Conservation (phyloP, 1,140 invertebrate species). For the Agraylea sexmaculata region DNA sequence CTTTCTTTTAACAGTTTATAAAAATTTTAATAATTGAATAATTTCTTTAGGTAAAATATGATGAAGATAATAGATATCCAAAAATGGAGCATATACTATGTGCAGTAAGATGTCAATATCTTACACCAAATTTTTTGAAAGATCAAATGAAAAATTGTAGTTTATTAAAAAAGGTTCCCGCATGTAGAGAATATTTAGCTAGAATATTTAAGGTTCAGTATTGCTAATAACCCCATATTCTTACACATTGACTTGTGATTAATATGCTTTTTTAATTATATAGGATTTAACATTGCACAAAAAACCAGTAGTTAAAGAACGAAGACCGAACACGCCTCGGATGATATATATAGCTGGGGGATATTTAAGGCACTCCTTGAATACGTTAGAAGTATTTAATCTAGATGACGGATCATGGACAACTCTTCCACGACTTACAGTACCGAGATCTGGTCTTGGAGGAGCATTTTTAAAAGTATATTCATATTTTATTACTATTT, state of each 20-base stretch:
- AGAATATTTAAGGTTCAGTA: constrained; percentile 66
- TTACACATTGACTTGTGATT: neutral
- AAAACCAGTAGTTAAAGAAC: constrained; percentile 64
- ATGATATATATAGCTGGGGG: constrained; percentile 87
- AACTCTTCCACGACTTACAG: constrained; percentile 61
- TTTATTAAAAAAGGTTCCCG: constrained; percentile 73
- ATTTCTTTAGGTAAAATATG: constrained; percentile 50
- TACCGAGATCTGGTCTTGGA: constrained; percentile 75
- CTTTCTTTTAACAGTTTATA: neutral
- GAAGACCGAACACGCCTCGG: constrained; percentile 71
- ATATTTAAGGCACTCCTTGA: constrained; percentile 73
- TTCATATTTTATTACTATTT: constrained; percentile 1
- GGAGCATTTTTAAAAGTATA: constrained; percentile 70
- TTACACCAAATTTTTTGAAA: constrained; percentile 79
- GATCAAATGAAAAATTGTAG: constrained; percentile 87
- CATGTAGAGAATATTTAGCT: constrained; percentile 79
- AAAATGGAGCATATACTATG: constrained; percentile 80
- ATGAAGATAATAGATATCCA: constrained; percentile 67
- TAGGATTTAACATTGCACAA: constrained; percentile 74
- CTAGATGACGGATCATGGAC: constrained; percentile 75
- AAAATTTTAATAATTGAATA: constrained; percentile 1
- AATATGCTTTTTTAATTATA: constrained; percentile 11
- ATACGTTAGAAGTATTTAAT: constrained; percentile 78
- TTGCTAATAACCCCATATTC: neutral
- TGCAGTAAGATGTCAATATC: constrained; percentile 79